phyloP scores from a whole-genome alignment of 2,797 vertebrate genomes.

The Falco concolor region DNA sequence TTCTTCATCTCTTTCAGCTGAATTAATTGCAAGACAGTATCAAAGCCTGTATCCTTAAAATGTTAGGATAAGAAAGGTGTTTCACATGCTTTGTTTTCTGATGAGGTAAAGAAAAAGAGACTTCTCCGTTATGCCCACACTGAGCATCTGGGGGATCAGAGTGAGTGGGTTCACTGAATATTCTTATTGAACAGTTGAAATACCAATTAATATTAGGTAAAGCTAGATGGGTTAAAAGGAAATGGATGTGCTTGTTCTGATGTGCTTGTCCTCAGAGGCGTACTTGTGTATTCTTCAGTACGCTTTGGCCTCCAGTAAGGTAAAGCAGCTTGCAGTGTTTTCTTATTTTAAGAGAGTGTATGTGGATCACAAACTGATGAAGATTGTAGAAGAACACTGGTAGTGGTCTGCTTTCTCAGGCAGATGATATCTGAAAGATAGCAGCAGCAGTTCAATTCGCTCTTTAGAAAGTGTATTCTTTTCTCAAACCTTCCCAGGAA shows the following conservation, averaged over 20 bases:
- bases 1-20: not conserved
- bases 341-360: not conserved
- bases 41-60: not conserved
- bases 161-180: not conserved
- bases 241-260: not conserved
- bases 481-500: not conserved
- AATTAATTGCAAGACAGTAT: not conserved
- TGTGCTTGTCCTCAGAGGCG: not conserved
- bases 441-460: not conserved
- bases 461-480: not conserved
- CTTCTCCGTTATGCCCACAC: not conserved
- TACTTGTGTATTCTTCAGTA: not conserved
- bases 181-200: not conserved
- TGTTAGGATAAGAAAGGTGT: not conserved
- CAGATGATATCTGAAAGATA: not conserved
- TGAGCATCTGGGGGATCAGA: not conserved
- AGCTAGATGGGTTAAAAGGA: not conserved
- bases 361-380: not conserved
- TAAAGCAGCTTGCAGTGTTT: not conserved
- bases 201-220: not conserved
- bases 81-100: not conserved
- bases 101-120: not conserved
- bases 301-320: not conserved
- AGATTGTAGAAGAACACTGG: fast-evolving
- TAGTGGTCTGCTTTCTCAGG: not conserved